phyloP scores from a whole-genome alignment of 1,140 invertebrate genomes.

The Cylas formicarius region DNA sequence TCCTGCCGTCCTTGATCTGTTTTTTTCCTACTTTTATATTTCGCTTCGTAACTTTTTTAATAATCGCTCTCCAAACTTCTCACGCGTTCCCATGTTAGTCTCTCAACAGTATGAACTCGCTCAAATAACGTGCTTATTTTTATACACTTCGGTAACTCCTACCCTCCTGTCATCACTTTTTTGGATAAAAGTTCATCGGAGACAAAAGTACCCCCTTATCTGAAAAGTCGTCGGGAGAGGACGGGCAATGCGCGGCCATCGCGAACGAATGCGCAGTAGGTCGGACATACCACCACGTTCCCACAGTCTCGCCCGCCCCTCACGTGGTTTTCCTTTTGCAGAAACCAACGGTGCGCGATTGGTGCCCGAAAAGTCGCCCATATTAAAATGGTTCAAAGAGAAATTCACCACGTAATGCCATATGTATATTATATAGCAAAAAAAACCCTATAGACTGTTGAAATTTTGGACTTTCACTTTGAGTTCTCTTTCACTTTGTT shows the following conservation, averaged over 20 bases:
- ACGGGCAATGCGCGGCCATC: too few relatives aligned
- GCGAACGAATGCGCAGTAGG: not conserved
- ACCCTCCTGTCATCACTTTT: constrained; percentile 3
- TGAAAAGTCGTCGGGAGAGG: too few relatives aligned
- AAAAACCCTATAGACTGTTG: constrained; percentile 18
- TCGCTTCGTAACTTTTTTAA: too few relatives aligned
- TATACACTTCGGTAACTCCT: not conserved
- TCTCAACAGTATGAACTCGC: too few relatives aligned
- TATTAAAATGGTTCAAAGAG: constrained; percentile 18
- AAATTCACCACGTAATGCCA: constrained; percentile 17
- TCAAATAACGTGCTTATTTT: too few relatives aligned
- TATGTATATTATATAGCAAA: constrained; percentile 4
- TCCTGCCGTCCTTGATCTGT: too few relatives aligned
- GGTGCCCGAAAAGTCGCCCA: constrained; percentile 14
- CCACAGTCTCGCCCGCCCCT: not conserved
- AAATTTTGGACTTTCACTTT: not conserved
- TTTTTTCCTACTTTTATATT: too few relatives aligned
- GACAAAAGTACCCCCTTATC: too few relatives aligned
- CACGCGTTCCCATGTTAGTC: too few relatives aligned
- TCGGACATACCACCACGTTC: not conserved
- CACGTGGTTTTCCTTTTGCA: constrained; percentile 8
- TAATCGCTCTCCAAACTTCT: too few relatives aligned
- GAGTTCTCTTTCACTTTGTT: constrained; percentile 1
- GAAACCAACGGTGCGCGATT: constrained; percentile 6
- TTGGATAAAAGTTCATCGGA: not conserved